Evolutionary conservation across 2,797 vertebrate genomes (phyloP).

Genomic region (Avahi laniger): DNA sequence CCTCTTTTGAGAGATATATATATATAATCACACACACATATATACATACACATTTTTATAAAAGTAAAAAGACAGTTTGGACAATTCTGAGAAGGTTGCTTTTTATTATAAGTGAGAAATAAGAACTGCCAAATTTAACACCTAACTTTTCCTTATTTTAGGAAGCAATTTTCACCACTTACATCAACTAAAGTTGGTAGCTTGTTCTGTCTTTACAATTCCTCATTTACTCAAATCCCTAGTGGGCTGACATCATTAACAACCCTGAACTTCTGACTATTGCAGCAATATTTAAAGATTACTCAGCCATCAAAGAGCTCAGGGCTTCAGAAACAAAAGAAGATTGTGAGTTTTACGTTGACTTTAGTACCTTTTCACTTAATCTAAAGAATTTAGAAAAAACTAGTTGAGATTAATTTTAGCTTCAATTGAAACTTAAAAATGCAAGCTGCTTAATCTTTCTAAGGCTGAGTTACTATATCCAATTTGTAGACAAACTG

Average conservation of each 20-base stretch:
- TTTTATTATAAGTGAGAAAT: constrained; percentile 5
- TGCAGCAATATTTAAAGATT: background rate
- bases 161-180: background rate
- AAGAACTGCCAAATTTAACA: background rate
- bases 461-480: background rate
- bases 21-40: background rate
- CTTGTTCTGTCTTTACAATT: background rate
- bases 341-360: accelerated
- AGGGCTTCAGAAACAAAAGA: background rate
- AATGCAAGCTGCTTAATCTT: background rate
- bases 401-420: background rate
- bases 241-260: background rate
- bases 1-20: background rate
- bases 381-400: background rate
- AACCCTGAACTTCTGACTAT: background rate
- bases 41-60: background rate
- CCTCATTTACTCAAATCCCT: background rate
- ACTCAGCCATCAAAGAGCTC: background rate
- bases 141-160: background rate
- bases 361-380: background rate
- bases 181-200: background rate
- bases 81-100: background rate
- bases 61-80: background rate
- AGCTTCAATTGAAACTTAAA: background rate
- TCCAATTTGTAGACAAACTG: background rate